A percentile compares a stretch with the other conserved stretches of the same genome.
These are phyloP conservation scores for Tricholauxania praeusta DNA, from an alignment of 2,888 invertebrate genomes.

Conservation along the genomic window DNA sequence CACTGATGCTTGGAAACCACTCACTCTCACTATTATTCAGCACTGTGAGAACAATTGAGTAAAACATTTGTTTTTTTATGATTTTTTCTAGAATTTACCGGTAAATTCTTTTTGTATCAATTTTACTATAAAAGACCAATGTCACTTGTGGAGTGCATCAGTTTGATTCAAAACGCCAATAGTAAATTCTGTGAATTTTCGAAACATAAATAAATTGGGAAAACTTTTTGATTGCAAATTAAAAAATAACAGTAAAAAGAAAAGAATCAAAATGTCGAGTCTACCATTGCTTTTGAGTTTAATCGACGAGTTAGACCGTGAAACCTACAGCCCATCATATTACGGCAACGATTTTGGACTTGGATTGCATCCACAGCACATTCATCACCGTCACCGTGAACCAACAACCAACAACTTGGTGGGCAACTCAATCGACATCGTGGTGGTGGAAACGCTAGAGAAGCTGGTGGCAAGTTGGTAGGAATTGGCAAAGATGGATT, in stretches of 20 bases:
- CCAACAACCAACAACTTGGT: slow-evolving; percentile 31
- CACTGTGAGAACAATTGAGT: background rate
- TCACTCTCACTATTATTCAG: too few relatives aligned
- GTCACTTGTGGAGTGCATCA: background rate
- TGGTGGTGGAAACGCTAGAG: slow-evolving; percentile 1
- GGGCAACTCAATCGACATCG: slow-evolving; percentile 35
- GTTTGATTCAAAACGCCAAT: background rate
- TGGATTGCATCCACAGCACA: slow-evolving; percentile 47
- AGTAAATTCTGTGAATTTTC: background rate
- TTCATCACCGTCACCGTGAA: slow-evolving; percentile 36
- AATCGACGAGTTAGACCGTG: slow-evolving; percentile 51
- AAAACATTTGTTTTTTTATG: background rate
- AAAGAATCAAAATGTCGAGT: slow-evolving; percentile 45
- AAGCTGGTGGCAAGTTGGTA: slow-evolving; percentile 3
- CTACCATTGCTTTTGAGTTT: slow-evolving; percentile 51
- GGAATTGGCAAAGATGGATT: slow-evolving; percentile 73
- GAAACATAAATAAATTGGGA: background rate
- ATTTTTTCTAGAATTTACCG: slow-evolving; percentile 26
- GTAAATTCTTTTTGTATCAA: slow-evolving; percentile 7
- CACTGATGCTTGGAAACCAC: too few relatives aligned
- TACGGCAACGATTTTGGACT: slow-evolving; percentile 54
- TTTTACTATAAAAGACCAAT: slow-evolving; percentile 19
- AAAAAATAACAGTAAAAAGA: slow-evolving; percentile 18
- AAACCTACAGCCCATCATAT: slow-evolving; percentile 48
- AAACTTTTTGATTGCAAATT: background rate